phyloP scores from a whole-genome alignment of 2,888 invertebrate species.

The Xestia c-nigrum region DNA sequence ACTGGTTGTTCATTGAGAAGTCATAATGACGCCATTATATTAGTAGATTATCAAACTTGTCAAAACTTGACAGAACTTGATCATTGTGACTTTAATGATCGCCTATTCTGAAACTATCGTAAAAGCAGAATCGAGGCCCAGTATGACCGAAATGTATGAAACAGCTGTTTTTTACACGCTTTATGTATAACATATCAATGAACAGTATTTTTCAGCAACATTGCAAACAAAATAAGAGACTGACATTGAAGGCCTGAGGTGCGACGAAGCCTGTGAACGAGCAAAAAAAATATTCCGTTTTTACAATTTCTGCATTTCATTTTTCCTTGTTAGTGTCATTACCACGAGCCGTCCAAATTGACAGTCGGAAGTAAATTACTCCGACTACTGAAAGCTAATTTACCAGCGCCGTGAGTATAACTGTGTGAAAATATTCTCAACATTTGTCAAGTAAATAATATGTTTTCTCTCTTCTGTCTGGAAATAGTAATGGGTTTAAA shows the following conservation, averaged over 20 bases:
- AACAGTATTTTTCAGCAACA: not conserved
- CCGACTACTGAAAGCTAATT: constrained; percentile 40
- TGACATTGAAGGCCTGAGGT: not conserved
- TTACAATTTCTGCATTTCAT: constrained; percentile 32
- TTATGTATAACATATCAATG: too few species aligned
- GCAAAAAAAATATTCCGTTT: constrained; percentile 21
- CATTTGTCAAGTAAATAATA: constrained; percentile 38
- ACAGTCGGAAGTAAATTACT: constrained; percentile 39
- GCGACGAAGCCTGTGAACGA: not conserved
- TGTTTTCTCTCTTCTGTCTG: not conserved
- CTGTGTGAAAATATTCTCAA: constrained; percentile 9
- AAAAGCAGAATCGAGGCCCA: too few species aligned
- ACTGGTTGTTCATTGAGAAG: too few species aligned
- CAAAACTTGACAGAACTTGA: too few species aligned
- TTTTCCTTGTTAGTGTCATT: constrained; percentile 47
- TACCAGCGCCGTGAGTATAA: constrained; percentile 1
- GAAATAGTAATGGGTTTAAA: not conserved
- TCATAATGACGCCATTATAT: too few species aligned
- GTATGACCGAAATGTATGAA: not conserved
- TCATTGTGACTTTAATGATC: too few species aligned
- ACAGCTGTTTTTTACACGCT: not conserved
- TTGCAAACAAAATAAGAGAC: not conserved
- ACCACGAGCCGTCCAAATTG: constrained; percentile 40
- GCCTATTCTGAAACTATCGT: too few species aligned
- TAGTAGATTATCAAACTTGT: too few species aligned